phyloP scores from a whole-genome alignment of 2,113 vertebrate genomes.

The Kryptolebias marmoratus region DNA sequence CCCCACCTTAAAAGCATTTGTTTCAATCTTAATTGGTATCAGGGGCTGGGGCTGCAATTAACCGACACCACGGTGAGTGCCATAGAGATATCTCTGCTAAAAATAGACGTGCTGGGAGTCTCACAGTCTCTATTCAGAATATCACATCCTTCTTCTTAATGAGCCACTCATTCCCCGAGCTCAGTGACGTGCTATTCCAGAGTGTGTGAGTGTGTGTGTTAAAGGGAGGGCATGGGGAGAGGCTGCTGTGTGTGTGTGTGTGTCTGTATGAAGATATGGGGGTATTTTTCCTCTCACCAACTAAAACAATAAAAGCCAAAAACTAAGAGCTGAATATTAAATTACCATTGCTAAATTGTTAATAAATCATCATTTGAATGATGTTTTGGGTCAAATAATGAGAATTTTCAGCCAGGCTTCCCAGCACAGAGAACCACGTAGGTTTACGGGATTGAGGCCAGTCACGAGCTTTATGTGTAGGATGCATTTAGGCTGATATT shows the following conservation, averaged over 20 bases:
- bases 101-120: slow-evolving; percentile 84
- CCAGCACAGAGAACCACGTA: slow-evolving; percentile 57
- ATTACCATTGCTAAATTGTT: slow-evolving; percentile 9
- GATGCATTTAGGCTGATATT: slow-evolving; percentile 78
- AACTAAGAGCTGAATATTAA: slow-evolving; percentile 38
- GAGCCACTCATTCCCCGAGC: slow-evolving; percentile 81
- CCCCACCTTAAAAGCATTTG: slow-evolving; percentile 82
- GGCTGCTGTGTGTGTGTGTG: slow-evolving; percentile 58
- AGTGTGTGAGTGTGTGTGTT: slow-evolving; percentile 65
- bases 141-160: slow-evolving; percentile 86
- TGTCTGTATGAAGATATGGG: slow-evolving; percentile 33
- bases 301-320: slow-evolving; percentile 61
- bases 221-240: slow-evolving; percentile 60
- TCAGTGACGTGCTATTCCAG: slow-evolving; percentile 76
- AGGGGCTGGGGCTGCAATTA: slow-evolving; percentile 82
- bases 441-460: slow-evolving; percentile 70
- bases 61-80: slow-evolving; percentile 77
- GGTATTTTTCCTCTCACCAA: slow-evolving; percentile 65
- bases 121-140: slow-evolving; percentile 86
- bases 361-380: slow-evolving; percentile 17
- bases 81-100: slow-evolving; percentile 83
- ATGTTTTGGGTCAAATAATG: slow-evolving; percentile 28
- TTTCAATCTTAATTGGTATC: slow-evolving; percentile 86
- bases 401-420: slow-evolving; percentile 47
- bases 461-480: slow-evolving; percentile 72